Conservation (phyloP, 2,113 vertebrate genomes). For the Amphiprion percula region DNA sequence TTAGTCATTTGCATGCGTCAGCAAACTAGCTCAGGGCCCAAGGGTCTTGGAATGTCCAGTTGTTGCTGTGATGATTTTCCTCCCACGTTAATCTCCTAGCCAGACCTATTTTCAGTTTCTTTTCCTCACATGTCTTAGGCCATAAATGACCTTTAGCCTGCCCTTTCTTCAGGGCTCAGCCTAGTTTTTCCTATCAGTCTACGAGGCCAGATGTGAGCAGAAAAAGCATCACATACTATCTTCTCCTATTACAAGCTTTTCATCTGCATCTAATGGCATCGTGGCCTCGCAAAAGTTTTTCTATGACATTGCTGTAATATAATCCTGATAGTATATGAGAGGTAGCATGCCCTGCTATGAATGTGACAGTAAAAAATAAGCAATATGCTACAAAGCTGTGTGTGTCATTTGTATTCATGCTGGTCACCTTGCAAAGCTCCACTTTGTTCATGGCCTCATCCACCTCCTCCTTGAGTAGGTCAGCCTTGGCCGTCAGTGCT, state of each 20-base stretch:
- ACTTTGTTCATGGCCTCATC: slow-evolving; percentile 99
- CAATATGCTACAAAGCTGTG: too few species aligned
- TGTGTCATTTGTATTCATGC: background rate
- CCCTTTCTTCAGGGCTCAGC: background rate
- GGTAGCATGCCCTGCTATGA: background rate
- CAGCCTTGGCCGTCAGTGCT: slow-evolving; percentile 96
- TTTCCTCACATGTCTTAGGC: background rate
- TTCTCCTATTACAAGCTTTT: background rate
- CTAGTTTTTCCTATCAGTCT: background rate
- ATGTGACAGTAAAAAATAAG: background rate
- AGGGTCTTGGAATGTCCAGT: slow-evolving; percentile 29
- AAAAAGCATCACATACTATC: background rate
- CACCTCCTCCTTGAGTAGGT: slow-evolving; percentile 97
- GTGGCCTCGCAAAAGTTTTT: too few species aligned
- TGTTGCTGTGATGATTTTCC: background rate
- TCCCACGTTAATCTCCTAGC: slow-evolving; percentile 10
- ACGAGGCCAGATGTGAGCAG: background rate
- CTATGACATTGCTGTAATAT: background rate
- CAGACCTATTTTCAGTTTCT: slow-evolving; percentile 4
- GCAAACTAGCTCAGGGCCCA: slow-evolving; percentile 36
- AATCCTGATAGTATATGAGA: background rate
- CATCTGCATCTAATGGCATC: background rate
- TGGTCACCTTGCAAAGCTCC: slow-evolving; percentile 95
- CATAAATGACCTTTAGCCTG: slow-evolving; percentile 3
- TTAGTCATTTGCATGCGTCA: slow-evolving; percentile 38